Base-by-base conservation (phyloP, 2,797 vertebrate species). In the Aselliscus stoliczkanus region DNA sequence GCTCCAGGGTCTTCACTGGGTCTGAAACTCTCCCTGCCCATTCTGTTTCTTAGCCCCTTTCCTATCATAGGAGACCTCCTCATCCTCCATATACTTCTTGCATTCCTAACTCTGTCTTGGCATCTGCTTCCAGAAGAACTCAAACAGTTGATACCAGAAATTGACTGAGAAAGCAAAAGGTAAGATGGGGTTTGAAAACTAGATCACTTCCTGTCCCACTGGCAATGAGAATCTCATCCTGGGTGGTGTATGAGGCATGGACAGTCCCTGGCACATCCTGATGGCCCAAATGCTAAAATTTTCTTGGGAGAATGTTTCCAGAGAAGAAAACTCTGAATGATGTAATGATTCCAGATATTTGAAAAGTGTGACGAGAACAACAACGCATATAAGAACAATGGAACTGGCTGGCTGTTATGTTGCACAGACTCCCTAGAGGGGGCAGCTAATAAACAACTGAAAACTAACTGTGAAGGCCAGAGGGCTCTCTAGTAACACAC, bases 91-190 rank as follows among this genome's bases (percentile, higher is more conserved):
- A 56, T 37, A 86, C 42, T 27, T 95, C 42, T 89, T 81, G 21
- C 31, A 75, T 58, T 93, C 52, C 54, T 73, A 79, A 90, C 62
- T 72, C 54, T 94, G 20, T 47, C 47, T 64, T 47, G 27, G 31
- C 25, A 85, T n/a, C 50, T 85, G 67, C 87, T 96, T 96, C 79
- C 87, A 58, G 20, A 72, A 89, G 70, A 81, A 90, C 25, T 94
- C 44, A 54, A 88, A 84, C 31, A 85, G 25, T 0, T 80, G 77
- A 10, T 67, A 94, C 11, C 67, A 96, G 25, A 95, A 87, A 90
- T 47, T 14, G 34, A 72, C 10, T 65, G 23, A 72, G 34, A 91
- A 76, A 91, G 29, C 25, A 88, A 37, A 20, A 84, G 52, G 47
- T 50, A 73, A 88, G 47, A 85, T 27, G 23, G 23, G 8, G 15